Percentiles rank a stretch among this genome's conserved stretches.
phyloP scores from a whole-genome alignment of 1,140 invertebrate genomes.

The Orchestia grillus region DNA sequence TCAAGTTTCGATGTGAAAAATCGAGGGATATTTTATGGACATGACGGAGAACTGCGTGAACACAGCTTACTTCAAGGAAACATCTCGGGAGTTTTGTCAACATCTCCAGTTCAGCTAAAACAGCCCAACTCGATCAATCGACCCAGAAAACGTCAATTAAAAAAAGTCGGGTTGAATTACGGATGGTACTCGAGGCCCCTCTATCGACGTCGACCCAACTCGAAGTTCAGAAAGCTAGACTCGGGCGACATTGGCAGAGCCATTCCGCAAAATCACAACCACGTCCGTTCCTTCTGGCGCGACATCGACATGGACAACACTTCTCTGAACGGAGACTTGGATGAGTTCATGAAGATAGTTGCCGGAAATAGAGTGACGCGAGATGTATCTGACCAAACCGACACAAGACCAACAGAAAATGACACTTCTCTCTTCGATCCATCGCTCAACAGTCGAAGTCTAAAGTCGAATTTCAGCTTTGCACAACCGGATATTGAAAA shows the following conservation, averaged over 20 bases:
- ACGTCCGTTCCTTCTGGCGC: conserved; percentile 23
- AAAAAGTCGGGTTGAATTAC: not conserved
- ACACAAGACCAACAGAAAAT: not conserved
- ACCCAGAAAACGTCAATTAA: not conserved
- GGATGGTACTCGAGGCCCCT: conserved; percentile 33
- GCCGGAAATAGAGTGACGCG: not conserved
- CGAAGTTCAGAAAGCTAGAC: not conserved
- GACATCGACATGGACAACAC: conserved; percentile 19
- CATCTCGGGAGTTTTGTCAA: not conserved
- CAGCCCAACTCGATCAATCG: not conserved
- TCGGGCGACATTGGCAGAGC: not conserved
- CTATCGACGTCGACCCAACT: conserved; percentile 3
- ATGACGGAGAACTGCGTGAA: not conserved
- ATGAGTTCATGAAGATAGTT: not conserved
- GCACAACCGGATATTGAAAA: not conserved
- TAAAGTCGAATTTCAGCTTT: not conserved
- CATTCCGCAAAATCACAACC: not conserved
- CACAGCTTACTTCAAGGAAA: not conserved
- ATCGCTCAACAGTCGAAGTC: not conserved
- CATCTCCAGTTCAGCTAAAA: not conserved
- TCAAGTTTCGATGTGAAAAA: not conserved
- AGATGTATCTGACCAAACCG: not conserved
- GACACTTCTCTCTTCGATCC: not conserved
- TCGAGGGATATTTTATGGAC: not conserved
- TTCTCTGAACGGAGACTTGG: not conserved